Conservation (phyloP, 2,113 vertebrate genomes). For the Rhinogobius similis region DNA sequence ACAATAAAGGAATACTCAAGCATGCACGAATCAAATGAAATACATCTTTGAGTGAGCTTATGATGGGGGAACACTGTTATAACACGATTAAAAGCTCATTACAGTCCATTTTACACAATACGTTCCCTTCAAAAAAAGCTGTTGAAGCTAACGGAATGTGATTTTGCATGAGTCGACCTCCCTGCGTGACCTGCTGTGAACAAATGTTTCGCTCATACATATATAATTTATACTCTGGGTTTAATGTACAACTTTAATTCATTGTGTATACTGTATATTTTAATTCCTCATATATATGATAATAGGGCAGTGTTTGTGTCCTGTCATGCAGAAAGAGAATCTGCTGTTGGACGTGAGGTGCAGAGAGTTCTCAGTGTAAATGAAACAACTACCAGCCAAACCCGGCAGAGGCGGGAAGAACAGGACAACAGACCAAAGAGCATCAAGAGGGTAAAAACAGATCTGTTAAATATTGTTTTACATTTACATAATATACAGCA, state of each 20-base stretch:
- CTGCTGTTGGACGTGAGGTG: conserved; percentile 11
- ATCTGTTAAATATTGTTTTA: not conserved
- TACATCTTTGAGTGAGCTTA: too few species aligned
- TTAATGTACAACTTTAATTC: conserved; percentile 57
- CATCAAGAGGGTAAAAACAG: not conserved
- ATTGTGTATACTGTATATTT: conserved; percentile 59
- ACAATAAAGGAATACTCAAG: too few species aligned
- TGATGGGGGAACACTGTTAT: too few species aligned
- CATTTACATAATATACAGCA: too few species aligned
- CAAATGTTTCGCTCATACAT: not conserved
- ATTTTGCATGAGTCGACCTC: not conserved
- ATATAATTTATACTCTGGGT: conserved; percentile 54
- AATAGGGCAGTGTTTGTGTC: conserved; percentile 51
- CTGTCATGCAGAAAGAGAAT: conserved; percentile 12
- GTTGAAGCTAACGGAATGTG: not conserved
- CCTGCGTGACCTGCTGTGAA: not conserved
- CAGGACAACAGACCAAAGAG: not conserved
- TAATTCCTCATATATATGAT: conserved; percentile 71
- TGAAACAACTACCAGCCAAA: conserved; percentile 9
- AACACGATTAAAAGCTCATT: too few species aligned
- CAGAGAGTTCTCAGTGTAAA: conserved; percentile 14
- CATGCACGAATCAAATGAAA: too few species aligned
- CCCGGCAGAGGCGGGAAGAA: conserved; percentile 1
- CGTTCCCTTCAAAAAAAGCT: not conserved
- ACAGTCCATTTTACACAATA: too few species aligned